phyloP scores from a whole-genome alignment of 2,888 invertebrate genomes.

The Augochlorella aurata region DNA sequence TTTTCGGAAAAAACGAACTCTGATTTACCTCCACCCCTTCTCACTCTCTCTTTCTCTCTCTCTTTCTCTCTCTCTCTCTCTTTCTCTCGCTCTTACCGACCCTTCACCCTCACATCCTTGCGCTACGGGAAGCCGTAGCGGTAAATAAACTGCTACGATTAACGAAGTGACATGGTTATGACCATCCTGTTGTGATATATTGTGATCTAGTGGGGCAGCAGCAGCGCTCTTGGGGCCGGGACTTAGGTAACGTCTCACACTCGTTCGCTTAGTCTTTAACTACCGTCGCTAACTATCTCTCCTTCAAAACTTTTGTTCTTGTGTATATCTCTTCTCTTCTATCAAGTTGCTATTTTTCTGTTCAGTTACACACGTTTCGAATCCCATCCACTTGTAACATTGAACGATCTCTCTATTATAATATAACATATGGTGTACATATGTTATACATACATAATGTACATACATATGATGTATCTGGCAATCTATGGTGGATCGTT shows the following conservation, averaged over 20 bases:
- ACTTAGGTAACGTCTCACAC: constrained; percentile 84
- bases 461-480: constrained; percentile 1
- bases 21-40: constrained; percentile 4
- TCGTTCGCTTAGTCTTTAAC: constrained; percentile 79
- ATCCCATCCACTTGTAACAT: constrained; percentile 13
- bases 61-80: constrained; percentile 31
- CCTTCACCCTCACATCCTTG: constrained; percentile 9
- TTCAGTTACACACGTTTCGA: background rate
- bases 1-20: constrained; percentile 17
- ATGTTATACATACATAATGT: background rate
- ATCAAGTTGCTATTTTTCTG: background rate
- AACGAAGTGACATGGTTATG: constrained; percentile 78
- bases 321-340: constrained; percentile 46
- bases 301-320: constrained; percentile 55
- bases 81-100: constrained; percentile 27
- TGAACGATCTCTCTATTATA: constrained; percentile 30
- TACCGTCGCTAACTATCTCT: constrained; percentile 72
- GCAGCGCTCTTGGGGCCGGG: constrained; percentile 86
- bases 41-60: constrained; percentile 15
- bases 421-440: no score
- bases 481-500: constrained; percentile 5
- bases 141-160: constrained; percentile 68
- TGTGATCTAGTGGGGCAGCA: constrained; percentile 85
- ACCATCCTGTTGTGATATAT: constrained; percentile 80
- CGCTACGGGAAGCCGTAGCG: constrained; percentile 63